These are phyloP conservation scores for Erebia aethiops DNA, from an alignment of 2,888 invertebrate genomes.

Conservation along the genomic window DNA sequence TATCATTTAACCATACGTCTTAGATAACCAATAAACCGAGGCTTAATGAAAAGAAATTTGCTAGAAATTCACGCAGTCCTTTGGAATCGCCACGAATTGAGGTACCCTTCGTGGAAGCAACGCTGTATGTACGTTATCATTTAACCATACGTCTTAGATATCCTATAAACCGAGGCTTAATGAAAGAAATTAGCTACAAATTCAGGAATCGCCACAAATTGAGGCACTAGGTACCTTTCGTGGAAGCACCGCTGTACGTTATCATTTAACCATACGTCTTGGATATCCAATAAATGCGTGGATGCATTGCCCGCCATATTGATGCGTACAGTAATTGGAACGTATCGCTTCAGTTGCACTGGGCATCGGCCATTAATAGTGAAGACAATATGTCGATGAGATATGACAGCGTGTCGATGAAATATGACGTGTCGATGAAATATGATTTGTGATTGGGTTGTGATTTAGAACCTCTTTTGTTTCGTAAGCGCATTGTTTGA, in stretches of 20 bases:
- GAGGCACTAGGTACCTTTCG: too few species aligned
- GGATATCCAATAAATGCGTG: constrained; percentile 8
- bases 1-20: too few species aligned
- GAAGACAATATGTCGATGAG: constrained; percentile 39
- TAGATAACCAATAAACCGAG: too few species aligned
- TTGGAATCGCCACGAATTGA: too few species aligned
- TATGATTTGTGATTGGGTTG: constrained; percentile 21
- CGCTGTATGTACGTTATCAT: too few species aligned
- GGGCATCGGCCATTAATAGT: constrained; percentile 18
- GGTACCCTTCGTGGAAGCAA: too few species aligned
- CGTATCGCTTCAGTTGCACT: constrained; percentile 19
- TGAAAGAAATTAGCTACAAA: too few species aligned
- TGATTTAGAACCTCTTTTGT: constrained; percentile 7
- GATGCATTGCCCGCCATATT: constrained; percentile 3
- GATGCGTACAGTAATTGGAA: constrained; percentile 20
- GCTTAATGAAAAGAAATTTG: too few species aligned
- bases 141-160: too few species aligned
- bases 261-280: constrained; percentile 18
- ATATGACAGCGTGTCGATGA: constrained; percentile 38
- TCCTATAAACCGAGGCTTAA: too few species aligned
- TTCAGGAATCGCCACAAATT: too few species aligned
- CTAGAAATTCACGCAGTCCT: too few species aligned
- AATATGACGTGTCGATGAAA: constrained; percentile 14
- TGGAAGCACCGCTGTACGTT: not conserved
- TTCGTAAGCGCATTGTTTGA: constrained; percentile 2